Conservation (phyloP, 2,113 vertebrate genomes). For the human region DNA sequence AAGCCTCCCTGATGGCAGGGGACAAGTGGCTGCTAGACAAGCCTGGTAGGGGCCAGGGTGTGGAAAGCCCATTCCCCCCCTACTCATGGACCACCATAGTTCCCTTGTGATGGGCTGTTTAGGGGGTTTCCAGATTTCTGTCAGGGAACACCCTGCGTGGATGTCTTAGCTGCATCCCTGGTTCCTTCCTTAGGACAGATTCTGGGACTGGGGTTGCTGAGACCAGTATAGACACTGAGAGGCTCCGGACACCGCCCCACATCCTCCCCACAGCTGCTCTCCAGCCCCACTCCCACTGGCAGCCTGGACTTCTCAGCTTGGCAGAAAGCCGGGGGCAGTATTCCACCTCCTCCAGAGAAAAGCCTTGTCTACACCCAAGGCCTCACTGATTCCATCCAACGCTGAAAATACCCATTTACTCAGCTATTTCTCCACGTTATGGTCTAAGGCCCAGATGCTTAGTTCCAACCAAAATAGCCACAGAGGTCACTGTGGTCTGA, state of each 20-base stretch:
- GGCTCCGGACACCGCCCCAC: fast-evolving
- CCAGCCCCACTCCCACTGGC: neutral
- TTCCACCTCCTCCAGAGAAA: neutral
- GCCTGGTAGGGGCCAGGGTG: neutral
- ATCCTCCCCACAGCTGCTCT: too few relatives aligned
- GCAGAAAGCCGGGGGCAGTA: neutral
- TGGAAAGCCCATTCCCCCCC: neutral
- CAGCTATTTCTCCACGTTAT: neutral
- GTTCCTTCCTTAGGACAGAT: neutral
- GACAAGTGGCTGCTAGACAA: fast-evolving
- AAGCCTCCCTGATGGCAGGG: neutral
- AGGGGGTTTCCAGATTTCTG: neutral
- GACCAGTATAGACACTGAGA: fast-evolving
- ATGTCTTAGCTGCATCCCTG: fast-evolving
- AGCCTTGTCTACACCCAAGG: neutral
- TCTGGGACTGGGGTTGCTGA: neutral
- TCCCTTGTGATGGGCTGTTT: neutral
- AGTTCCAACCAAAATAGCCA: neutral
- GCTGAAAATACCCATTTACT: neutral
- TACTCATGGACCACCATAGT: neutral
- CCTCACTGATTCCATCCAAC: neutral
- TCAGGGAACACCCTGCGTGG: neutral
- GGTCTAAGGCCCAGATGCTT: neutral
- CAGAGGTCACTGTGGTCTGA: neutral
- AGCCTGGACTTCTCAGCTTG: neutral